Conservation (phyloP, 2,888 invertebrate genomes). For the Thyatira batis region DNA sequence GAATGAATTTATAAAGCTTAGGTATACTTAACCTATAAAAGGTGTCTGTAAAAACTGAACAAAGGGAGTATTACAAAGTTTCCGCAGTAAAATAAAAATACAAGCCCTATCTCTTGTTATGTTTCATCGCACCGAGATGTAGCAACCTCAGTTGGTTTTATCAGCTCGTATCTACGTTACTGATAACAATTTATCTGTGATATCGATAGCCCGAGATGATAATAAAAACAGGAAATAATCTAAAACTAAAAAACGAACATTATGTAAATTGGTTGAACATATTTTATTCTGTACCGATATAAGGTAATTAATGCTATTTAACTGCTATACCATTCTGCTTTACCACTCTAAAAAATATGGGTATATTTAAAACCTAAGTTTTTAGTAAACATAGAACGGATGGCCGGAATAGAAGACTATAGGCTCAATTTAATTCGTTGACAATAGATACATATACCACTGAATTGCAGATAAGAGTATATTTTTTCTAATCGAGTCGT, state of each 20-base stretch:
- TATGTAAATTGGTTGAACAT: too few relatives aligned
- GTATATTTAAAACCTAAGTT: too few relatives aligned
- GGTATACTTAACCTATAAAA: neutral
- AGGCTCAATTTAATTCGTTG: too few relatives aligned
- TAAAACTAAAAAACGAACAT: conserved; percentile 9
- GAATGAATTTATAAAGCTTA: neutral
- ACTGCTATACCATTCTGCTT: too few relatives aligned
- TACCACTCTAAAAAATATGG: too few relatives aligned
- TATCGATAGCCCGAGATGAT: conserved; percentile 35
- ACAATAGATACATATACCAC: too few relatives aligned
- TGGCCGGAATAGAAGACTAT: too few relatives aligned
- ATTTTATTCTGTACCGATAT: too few relatives aligned
- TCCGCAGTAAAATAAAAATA: conserved; percentile 4
- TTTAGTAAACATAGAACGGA: too few relatives aligned
- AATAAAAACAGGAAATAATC: conserved; percentile 26
- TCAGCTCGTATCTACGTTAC: conserved; percentile 31
- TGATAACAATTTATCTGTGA: conserved; percentile 41
- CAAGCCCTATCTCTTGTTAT: conserved; percentile 8
- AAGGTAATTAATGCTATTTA: too few relatives aligned
- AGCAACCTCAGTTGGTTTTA: conserved; percentile 21
- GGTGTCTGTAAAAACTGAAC: neutral
- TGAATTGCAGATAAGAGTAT: too few relatives aligned
- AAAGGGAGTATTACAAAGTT: neutral
- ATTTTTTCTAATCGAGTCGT: too few relatives aligned
- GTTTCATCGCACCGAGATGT: conserved; percentile 10